phyloP scores from a whole-genome alignment of 2,888 invertebrate genomes.

The Willowsia nigromaculata region DNA sequence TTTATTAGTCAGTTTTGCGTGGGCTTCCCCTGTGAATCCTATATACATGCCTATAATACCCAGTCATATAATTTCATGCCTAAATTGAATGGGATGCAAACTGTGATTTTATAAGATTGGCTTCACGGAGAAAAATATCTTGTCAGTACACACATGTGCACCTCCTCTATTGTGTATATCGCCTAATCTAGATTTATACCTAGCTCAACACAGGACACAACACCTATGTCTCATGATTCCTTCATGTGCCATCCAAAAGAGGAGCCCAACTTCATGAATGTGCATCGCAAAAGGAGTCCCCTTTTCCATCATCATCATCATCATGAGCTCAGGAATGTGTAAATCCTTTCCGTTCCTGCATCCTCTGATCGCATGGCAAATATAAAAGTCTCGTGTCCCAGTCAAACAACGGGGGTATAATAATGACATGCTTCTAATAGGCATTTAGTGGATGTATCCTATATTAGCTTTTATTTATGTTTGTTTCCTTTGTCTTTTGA shows the following conservation, averaged over 20 bases:
- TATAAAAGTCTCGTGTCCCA: slow-evolving; percentile 62
- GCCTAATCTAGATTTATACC: neutral
- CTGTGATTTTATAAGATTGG: neutral
- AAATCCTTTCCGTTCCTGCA: slow-evolving; percentile 26
- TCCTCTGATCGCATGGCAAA: neutral
- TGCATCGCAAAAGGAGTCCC: slow-evolving; percentile 4
- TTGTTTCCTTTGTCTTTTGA: slow-evolving; percentile 34
- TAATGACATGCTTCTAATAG: neutral
- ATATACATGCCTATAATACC: too few species aligned
- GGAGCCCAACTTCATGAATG: too few species aligned
- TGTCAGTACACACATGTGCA: neutral
- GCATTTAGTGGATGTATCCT: neutral
- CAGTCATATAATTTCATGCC: neutral
- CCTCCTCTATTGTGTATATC: neutral
- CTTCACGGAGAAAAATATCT: neutral
- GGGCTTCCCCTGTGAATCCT: slow-evolving; percentile 1
- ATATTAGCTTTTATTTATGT: neutral
- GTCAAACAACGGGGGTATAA: slow-evolving; percentile 39
- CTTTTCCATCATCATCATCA: slow-evolving; percentile 28
- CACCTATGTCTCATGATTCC: too few species aligned
- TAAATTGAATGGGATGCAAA: neutral
- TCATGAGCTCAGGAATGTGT: slow-evolving; percentile 59
- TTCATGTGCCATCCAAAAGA: too few species aligned
- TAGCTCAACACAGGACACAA: neutral
- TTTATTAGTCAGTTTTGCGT: neutral